A percentile compares a stretch with the other conserved stretches of the same genome.
These are phyloP conservation scores for Centroberyx gerrardi DNA, from an alignment of 2,797 vertebrate genomes.

Conservation along the genomic window DNA sequence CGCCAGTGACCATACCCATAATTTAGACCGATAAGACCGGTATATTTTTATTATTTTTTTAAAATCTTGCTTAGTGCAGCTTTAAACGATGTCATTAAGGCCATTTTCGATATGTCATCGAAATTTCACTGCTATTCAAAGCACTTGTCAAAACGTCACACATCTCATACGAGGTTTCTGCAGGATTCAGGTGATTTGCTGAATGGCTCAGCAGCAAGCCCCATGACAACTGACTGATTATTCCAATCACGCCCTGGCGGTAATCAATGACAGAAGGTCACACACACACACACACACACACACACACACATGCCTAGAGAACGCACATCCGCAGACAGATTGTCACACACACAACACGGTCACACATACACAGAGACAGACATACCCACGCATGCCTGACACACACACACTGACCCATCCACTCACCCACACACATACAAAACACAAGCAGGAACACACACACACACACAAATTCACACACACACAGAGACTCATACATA, in stretches of 20 bases:
- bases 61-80: constrained; percentile 11
- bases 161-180: constrained; percentile 50
- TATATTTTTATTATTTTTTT: background rate
- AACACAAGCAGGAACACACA: background rate
- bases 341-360: constrained; percentile 30
- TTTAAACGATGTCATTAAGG: constrained; percentile 30
- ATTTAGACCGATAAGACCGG: background rate
- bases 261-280: constrained; percentile 81
- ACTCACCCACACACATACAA: background rate
- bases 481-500: constrained; percentile 13
- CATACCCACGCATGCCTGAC: background rate
- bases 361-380: constrained; percentile 20
- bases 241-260: constrained; percentile 68
- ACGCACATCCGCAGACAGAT: constrained; percentile 16
- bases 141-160: constrained; percentile 55
- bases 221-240: constrained; percentile 57
- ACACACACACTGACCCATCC: background rate
- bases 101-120: constrained; percentile 37
- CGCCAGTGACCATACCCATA: no score
- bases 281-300: constrained; percentile 7
- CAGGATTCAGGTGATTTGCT: constrained; percentile 45
- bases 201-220: constrained; percentile 32
- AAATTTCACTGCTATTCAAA: constrained; percentile 41
- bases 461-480: background rate
- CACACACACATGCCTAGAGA: background rate